phyloP scores from a whole-genome alignment of 2,888 invertebrate species.

The Epistrophe grossulariae region DNA sequence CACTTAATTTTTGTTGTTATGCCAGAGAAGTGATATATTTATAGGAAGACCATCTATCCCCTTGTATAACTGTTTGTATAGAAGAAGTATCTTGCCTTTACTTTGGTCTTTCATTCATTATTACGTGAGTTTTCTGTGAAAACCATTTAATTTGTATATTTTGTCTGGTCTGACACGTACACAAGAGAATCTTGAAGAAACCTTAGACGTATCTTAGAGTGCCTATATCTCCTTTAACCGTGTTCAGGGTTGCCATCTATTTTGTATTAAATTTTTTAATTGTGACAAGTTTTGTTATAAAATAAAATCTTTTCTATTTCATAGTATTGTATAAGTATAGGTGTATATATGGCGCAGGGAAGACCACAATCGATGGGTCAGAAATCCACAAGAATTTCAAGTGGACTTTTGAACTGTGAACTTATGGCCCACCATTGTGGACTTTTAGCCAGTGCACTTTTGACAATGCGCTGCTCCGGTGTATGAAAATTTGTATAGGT shows the following conservation, averaged over 20 bases:
- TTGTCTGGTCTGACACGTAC: not conserved
- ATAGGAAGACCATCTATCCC: not conserved
- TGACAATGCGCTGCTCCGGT: too few relatives aligned
- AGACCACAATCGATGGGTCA: too few relatives aligned
- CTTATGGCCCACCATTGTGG: too few relatives aligned
- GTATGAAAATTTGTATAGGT: too few relatives aligned
- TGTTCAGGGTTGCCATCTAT: not conserved
- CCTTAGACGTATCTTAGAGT: not conserved
- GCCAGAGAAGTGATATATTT: not conserved
- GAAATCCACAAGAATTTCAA: too few relatives aligned
- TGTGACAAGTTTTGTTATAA: too few relatives aligned
- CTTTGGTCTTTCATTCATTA: not conserved
- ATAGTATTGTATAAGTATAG: too few relatives aligned
- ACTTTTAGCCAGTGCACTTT: too few relatives aligned
- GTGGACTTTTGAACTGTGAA: too few relatives aligned
- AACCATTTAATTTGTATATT: conserved; percentile 3
- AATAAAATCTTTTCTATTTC: too few relatives aligned
- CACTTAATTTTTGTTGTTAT: not conserved
- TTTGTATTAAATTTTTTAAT: not conserved
- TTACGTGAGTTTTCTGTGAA: not conserved
- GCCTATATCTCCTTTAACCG: not conserved
- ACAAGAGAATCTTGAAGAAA: not conserved
- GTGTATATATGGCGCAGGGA: too few relatives aligned
- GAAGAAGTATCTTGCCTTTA: not conserved
- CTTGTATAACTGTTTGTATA: too few relatives aligned